Evolutionary conservation across 2,888 invertebrate genomes (phyloP).

Genomic region (Dorcus parallelipipedus): DNA sequence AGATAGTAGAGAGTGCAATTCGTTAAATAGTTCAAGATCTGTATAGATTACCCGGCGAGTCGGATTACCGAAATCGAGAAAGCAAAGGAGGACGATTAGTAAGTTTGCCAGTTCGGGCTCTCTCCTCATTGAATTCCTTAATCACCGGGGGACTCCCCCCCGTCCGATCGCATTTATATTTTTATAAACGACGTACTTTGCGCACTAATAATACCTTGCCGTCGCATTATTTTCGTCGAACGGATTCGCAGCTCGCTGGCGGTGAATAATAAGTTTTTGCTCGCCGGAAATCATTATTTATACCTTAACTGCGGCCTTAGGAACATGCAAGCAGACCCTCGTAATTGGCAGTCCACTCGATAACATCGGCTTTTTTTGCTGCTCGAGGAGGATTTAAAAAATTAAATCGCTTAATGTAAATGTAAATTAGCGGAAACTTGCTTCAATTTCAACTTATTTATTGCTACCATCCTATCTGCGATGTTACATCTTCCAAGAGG

Average conservation of each 20-base stretch:
- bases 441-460: neutral
- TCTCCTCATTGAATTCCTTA: constrained; percentile 34
- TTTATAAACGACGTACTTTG: too few relatives aligned
- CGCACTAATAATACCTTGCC: too few relatives aligned
- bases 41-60: constrained; percentile 41
- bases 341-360: constrained; percentile 17
- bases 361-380: constrained; percentile 8
- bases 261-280: constrained; percentile 20
- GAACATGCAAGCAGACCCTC: constrained; percentile 11
- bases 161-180: too few relatives aligned
- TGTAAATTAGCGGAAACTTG: constrained; percentile 16
- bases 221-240: too few relatives aligned
- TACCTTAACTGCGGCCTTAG: constrained; percentile 9
- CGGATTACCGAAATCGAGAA: constrained; percentile 39
- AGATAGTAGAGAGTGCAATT: constrained; percentile 18
- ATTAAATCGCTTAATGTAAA: constrained; percentile 13
- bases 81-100: constrained; percentile 42
- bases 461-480: too few relatives aligned
- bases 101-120: constrained; percentile 33
- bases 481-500: too few relatives aligned
- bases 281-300: constrained; percentile 24
- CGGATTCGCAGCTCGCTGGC: too few relatives aligned
- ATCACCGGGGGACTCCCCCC: constrained; percentile 23
- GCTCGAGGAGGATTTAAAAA: neutral
- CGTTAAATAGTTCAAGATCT: constrained; percentile 42